Percentiles rank a stretch among this genome's conserved stretches.
These are phyloP conservation scores for Pediacus dermestoides DNA, from an alignment of 2,888 invertebrate species.

Conservation along the genomic window DNA sequence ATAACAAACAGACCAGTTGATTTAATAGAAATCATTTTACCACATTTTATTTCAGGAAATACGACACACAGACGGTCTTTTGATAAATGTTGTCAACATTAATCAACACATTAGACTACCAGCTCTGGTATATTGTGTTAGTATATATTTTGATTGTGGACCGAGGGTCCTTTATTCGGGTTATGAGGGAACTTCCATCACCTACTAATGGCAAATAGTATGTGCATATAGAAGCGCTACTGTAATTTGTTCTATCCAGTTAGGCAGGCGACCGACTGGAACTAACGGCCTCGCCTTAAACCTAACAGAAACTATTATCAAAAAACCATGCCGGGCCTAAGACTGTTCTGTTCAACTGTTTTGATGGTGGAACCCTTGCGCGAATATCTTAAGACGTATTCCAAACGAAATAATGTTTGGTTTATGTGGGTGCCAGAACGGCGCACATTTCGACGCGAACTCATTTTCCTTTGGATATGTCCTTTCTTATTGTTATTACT, in stretches of 20 bases:
- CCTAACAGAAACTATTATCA: slow-evolving; percentile 41
- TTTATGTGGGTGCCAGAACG: slow-evolving; percentile 47
- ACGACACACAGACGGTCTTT: too few species aligned
- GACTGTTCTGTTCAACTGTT: not conserved
- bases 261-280: slow-evolving; percentile 48
- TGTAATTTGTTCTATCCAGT: slow-evolving; percentile 50
- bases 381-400: not conserved
- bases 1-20: too few species aligned
- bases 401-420: slow-evolving; percentile 32
- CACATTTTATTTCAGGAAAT: too few species aligned
- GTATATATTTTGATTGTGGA: too few species aligned
- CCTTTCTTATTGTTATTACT: slow-evolving; percentile 37
- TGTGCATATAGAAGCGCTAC: slow-evolving; percentile 13
- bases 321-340: slow-evolving; percentile 34
- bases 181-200: slow-evolving; percentile 14
- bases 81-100: too few species aligned
- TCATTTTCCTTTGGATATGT: slow-evolving; percentile 29
- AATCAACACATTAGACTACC: too few species aligned
- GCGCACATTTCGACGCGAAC: slow-evolving; percentile 41
- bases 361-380: not conserved
- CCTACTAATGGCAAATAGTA: slow-evolving; percentile 17
- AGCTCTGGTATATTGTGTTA: too few species aligned
- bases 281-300: slow-evolving; percentile 42
- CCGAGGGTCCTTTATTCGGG: slow-evolving; percentile 7
- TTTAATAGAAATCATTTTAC: too few species aligned